Conservation (phyloP, 30 jellyfish, hydroid and myxozoan genomes). For the Cassiopea xamachana region DNA sequence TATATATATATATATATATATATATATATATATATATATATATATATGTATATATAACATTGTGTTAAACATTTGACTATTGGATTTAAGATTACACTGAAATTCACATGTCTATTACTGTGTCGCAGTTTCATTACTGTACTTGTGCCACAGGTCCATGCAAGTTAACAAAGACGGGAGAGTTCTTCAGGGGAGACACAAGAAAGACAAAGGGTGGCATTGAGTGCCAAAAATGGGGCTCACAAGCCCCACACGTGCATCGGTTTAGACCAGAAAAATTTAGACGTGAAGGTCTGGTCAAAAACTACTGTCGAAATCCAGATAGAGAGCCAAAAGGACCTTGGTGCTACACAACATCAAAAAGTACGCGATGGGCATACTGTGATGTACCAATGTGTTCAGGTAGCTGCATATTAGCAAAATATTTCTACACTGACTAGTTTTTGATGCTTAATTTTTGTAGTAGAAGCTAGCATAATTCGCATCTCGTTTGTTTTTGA, state of each 20-base stretch:
- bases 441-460: no score
- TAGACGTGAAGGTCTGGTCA: conserved; percentile 13
- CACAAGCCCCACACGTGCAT: conserved; percentile 52
- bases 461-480: no score
- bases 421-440: no score
- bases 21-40: no score
- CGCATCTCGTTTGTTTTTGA: no score
- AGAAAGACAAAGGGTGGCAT: conserved; percentile 28
- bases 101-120: no score
- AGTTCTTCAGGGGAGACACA: conserved; percentile 26
- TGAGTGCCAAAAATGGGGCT: conserved; percentile 55
- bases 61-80: no score
- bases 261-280: background rate
- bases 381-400: conserved; percentile 34
- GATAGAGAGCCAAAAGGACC: conserved; percentile 50
- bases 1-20: no score
- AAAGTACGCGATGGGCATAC: conserved; percentile 20
- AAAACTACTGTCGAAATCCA: conserved; percentile 58
- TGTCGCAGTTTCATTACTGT: no score
- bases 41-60: no score
- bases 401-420: background rate
- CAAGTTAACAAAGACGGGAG: conserved; percentile 36
- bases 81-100: no score
- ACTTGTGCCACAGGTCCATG: background rate
- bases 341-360: conserved; percentile 61